Conservation (phyloP, 2,888 invertebrate species). For the Drosophila testacea region DNA sequence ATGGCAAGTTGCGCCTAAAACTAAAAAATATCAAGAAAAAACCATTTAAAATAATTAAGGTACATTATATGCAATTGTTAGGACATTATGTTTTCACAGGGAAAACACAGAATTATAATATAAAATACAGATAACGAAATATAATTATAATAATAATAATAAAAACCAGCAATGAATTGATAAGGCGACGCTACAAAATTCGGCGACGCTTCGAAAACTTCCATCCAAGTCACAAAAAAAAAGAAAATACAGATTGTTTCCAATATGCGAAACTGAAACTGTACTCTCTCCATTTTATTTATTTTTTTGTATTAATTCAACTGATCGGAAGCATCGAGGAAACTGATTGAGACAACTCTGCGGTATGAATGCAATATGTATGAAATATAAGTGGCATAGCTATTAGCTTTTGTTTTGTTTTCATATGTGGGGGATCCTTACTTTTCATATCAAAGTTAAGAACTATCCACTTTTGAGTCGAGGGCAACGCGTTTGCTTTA, state of each 20-base stretch:
- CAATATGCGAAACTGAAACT: conserved; percentile 20
- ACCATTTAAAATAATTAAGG: conserved; percentile 31
- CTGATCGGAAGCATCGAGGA: conserved; percentile 19
- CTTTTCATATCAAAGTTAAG: background rate
- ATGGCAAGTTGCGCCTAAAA: conserved; percentile 28
- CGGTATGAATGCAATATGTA: conserved; percentile 56
- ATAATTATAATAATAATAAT: conserved; percentile 29
- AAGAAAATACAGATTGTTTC: conserved; percentile 6
- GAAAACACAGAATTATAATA: conserved; percentile 1
- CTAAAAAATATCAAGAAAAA: conserved; percentile 20
- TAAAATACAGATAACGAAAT: background rate
- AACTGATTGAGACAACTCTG: conserved; percentile 84
- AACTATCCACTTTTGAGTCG: conserved; percentile 18
- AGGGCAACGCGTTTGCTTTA: conserved; percentile 32
- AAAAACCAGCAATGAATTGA: background rate
- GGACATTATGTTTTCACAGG: conserved; percentile 25
- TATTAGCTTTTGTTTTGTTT: conserved; percentile 11
- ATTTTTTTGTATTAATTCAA: conserved; percentile 9
- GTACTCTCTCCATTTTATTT: conserved; percentile 2
- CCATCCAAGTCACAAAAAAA: conserved; percentile 9
- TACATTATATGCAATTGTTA: conserved; percentile 39
- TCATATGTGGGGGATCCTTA: conserved; percentile 2
- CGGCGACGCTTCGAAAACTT: conserved; percentile 21
- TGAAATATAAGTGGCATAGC: background rate
- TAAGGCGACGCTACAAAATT: conserved; percentile 25